Percentiles rank a stretch among this genome's conserved stretches.
phyloP scores from a whole-genome alignment of 2,888 invertebrate species.

The Agrilus cyanescens region DNA sequence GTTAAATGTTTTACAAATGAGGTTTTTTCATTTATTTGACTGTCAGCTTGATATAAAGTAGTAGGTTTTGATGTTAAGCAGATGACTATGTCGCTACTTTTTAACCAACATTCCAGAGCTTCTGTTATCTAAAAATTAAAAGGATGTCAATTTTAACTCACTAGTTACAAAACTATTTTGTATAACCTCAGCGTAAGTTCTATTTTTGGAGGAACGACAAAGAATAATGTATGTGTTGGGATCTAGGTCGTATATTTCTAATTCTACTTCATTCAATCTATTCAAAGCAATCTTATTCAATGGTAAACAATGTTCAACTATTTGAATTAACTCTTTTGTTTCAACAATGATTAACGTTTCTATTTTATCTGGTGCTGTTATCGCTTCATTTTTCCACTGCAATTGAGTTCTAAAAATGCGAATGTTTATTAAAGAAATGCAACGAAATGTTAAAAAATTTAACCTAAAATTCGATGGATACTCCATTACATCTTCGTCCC shows the following conservation, averaged over 20 bases:
- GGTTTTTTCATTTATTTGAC: slow-evolving; percentile 15
- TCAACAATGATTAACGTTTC: slow-evolving; percentile 14
- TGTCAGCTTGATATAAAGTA: slow-evolving; percentile 22
- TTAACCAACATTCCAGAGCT: slow-evolving; percentile 23
- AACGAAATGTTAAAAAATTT: neutral
- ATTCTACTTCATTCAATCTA: slow-evolving; percentile 8
- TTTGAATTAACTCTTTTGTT: slow-evolving; percentile 12
- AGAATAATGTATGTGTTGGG: slow-evolving; percentile 4
- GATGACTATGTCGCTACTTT: slow-evolving; percentile 21
- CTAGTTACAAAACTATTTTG: slow-evolving; percentile 1
- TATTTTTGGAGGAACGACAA: slow-evolving; percentile 3
- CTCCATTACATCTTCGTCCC: slow-evolving; percentile 29
- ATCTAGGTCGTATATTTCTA: slow-evolving; percentile 15
- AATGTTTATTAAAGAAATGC: neutral
- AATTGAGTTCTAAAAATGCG: neutral
- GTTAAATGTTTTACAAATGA: slow-evolving; percentile 23
- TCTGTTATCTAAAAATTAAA: slow-evolving; percentile 25
- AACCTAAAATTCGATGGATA: slow-evolving; percentile 19
- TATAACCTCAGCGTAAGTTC: slow-evolving; percentile 3
- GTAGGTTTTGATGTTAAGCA: slow-evolving; percentile 25
- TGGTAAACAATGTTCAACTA: slow-evolving; percentile 15
- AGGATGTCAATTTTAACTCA: slow-evolving; percentile 2
- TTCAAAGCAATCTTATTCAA: slow-evolving; percentile 10
- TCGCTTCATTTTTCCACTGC: slow-evolving; percentile 7
- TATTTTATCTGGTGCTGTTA: slow-evolving; percentile 7